A percentile compares a stretch with the other conserved stretches of the same genome.
Conservation (phyloP, 2,113 vertebrate species). For the Polypterus senegalus region DNA sequence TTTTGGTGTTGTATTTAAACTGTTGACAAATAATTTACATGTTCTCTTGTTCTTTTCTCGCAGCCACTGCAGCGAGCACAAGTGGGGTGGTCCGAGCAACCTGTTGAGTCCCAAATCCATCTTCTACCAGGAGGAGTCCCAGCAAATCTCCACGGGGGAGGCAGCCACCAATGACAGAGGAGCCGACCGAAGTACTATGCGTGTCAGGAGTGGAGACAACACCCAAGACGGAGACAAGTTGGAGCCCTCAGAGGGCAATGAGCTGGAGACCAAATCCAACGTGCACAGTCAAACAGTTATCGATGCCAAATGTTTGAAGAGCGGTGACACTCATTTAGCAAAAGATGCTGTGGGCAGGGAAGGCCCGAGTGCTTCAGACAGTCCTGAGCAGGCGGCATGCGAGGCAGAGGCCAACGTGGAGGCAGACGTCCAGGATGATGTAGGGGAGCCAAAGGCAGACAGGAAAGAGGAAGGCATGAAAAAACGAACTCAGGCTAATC, state of each 20-base stretch:
- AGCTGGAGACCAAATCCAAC: background rate
- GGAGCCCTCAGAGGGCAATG: slow-evolving; percentile 11
- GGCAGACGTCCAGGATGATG: no score
- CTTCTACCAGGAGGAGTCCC: slow-evolving; percentile 6
- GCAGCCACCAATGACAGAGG: background rate
- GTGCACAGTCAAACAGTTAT: background rate
- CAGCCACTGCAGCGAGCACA: slow-evolving; percentile 18
- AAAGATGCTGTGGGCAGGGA: background rate
- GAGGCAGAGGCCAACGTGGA: background rate
- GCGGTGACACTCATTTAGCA: background rate
- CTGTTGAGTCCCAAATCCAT: slow-evolving; percentile 15
- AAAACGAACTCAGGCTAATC: no score
- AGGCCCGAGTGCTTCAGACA: background rate
- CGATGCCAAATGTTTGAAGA: background rate
- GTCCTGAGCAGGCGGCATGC: background rate
- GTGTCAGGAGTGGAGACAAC: background rate
- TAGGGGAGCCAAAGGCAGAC: no score
- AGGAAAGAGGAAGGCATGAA: no score
- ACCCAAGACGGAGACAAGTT: slow-evolving; percentile 14
- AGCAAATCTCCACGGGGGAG: slow-evolving; percentile 15
- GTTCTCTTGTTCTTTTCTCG: slow-evolving; percentile 1
- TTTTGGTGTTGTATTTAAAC: no score
- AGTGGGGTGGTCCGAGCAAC: slow-evolving; percentile 9
- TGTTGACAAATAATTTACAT: no score
- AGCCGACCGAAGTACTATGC: background rate